Evolutionary conservation across 1,140 invertebrate genomes (phyloP), one percentile per base, ranked within the genome.

Genomic region (Neodiprion virginianus): DNA sequence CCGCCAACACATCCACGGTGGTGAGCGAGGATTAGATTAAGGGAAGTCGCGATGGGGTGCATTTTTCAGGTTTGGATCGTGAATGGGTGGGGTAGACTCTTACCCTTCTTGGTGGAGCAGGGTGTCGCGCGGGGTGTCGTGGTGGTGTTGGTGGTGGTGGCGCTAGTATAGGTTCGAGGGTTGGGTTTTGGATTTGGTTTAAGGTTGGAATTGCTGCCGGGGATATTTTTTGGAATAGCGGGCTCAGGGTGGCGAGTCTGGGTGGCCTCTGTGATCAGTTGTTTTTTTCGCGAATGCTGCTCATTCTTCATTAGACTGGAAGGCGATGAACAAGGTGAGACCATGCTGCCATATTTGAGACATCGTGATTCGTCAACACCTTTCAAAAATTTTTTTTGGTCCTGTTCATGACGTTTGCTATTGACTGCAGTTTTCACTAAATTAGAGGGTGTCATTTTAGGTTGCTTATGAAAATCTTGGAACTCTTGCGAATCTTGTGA

Each of bases 381-480:
- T 69, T 86, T 85, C 75, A 84, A 80, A 12, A 86, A 69, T 69
- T 83, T 82, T 71, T 87, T 79, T 77, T 84, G 87, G 79, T 87
- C 88, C 73, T 89, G 86, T 80, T 92, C 90, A 78, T 90, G 90
- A 68, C 89, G 88, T 85, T 93, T 92, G 77, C 89, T 90, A 79
- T 91, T 91, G 48, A 93, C 92, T 8, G 92, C 92, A 10, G 91
- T 91, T 83, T 93, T 92, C 70, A 93, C 92, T 47, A 93, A 85
- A 77, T 88, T 89, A 75, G 91, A 92, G 17, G 92, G 93, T 66
- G 91, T 92, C 89, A 92, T 89, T 74, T 87, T 86, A 11, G 17
- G 17, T 47, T 83, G 84, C 17, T 85, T 85, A 14, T 61, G 68
- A 71, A 17, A 40, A 49, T 67, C 66, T 50, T 72, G 47, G 48